These are phyloP conservation scores for Drosophila serrata DNA, from an alignment of 1,140 invertebrate genomes.

Conservation along the genomic window DNA sequence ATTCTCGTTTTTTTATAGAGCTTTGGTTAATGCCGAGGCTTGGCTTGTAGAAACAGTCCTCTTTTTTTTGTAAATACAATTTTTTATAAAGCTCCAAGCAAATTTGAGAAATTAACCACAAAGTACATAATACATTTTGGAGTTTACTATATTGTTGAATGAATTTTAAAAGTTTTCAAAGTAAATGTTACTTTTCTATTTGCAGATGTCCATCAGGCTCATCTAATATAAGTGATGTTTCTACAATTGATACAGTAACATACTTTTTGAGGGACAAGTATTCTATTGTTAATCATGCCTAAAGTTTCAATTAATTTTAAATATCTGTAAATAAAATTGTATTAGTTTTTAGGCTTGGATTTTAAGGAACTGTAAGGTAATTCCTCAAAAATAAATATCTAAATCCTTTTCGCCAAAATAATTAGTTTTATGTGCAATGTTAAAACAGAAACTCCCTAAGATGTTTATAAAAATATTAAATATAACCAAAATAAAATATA, in stretches of 20 bases:
- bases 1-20: slow-evolving; percentile 15
- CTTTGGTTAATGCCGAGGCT: not conserved
- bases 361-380: not conserved
- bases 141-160: too few relatives aligned
- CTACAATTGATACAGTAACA: not conserved
- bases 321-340: not conserved
- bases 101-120: not conserved
- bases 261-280: not conserved
- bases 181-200: not conserved
- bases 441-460: too few relatives aligned
- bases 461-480: too few relatives aligned
- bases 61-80: slow-evolving; percentile 1
- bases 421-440: too few relatives aligned
- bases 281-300: not conserved
- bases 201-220: not conserved
- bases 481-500: too few relatives aligned
- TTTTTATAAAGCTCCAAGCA: not conserved
- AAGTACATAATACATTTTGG: not conserved
- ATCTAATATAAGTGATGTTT: too few relatives aligned
- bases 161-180: not conserved
- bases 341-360: not conserved
- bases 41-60: not conserved
- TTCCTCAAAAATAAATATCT: not conserved
- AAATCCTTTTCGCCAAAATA: not conserved
- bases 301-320: not conserved